Percentiles rank a stretch among this genome's conserved stretches.
phyloP scores from a whole-genome alignment of 2,797 vertebrate species.

The Melanotaenia parkinsoni region DNA sequence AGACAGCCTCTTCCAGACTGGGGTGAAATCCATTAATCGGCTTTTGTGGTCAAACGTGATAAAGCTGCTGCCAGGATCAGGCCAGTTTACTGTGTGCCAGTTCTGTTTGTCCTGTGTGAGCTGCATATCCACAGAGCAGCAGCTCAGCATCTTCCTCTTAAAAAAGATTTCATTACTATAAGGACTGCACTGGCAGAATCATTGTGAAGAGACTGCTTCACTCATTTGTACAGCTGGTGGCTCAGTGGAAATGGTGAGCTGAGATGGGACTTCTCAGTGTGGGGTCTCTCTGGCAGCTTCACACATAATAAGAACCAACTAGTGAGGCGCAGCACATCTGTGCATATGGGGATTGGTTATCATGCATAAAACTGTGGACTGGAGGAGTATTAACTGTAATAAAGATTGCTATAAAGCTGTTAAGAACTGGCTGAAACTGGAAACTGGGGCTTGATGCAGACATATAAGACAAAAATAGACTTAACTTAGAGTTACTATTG shows the following conservation, averaged over 20 bases:
- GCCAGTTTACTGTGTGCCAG: slow-evolving; percentile 71
- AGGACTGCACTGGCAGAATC: slow-evolving; percentile 60
- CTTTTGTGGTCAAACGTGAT: slow-evolving; percentile 82
- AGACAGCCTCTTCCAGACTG: slow-evolving; percentile 67
- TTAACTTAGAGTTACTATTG: background rate
- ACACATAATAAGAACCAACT: slow-evolving; percentile 43
- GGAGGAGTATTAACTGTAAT: slow-evolving; percentile 14
- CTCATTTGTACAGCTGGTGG: slow-evolving; percentile 68
- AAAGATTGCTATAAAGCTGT: slow-evolving; percentile 30
- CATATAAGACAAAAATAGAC: slow-evolving; percentile 4
- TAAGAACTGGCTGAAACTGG: slow-evolving; percentile 7
- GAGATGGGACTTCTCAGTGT: slow-evolving; percentile 72
- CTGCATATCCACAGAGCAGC: slow-evolving; percentile 57
- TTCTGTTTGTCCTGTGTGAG: slow-evolving; percentile 61
- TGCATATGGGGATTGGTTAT: slow-evolving; percentile 45
- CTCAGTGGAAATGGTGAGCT: slow-evolving; percentile 64
- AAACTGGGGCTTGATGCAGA: slow-evolving; percentile 6
- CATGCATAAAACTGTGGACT: slow-evolving; percentile 39
- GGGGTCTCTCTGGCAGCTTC: slow-evolving; percentile 65
- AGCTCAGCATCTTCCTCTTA: slow-evolving; percentile 65
- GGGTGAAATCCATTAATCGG: slow-evolving; percentile 81
- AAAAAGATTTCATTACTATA: slow-evolving; percentile 66
- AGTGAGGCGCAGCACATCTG: slow-evolving; percentile 64
- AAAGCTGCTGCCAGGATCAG: slow-evolving; percentile 73
- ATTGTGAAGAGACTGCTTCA: slow-evolving; percentile 63